Base-by-base conservation (phyloP, 2,113 vertebrate genomes). In the Lagopus leucura region DNA sequence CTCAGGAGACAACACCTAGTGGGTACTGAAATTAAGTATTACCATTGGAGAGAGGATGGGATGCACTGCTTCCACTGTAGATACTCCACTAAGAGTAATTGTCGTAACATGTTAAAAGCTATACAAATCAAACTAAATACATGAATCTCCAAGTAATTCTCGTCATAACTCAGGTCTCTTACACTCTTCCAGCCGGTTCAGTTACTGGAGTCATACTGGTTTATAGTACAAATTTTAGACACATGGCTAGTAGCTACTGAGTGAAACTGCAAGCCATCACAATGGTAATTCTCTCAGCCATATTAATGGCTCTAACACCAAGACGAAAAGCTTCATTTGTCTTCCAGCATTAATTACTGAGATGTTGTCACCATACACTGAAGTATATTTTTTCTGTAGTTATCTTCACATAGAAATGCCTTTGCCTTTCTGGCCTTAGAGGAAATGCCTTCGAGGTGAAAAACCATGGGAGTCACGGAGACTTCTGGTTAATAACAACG, bases 241-340 rank as follows among this genome's bases (percentile, higher is more conserved):
- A 28, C 27, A 54, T 9, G 28, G 27, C 52, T 54, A 54, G 52
- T 54, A 54, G 52, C 52, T 54, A 16, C 27, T 30, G 52, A 54
- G 27, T 17, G 15, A 4, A 54, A 54, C 2, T 30, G 27, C 27
- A 54, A 54, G 9, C 52, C 27, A 30, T 10, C 28, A 66, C 45
- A 74, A 2, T 32, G 50, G 90, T 92, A 93, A 86, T 88, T 90
- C 76, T 82, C 69, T 60, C 30, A 43, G 43, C 60, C 66, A 42
- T 85, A 87, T 85, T 48, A 87, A 75, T 47, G 54, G 20, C 66
- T 70, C 40, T 74, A 47, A 42, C 32, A 58, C 66, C 27, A 60
- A 79, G 58, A 60, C 28, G 27, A 89, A 40, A 11, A 54, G 22
- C 50, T 74, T 76, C 48, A 47, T 47, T 83, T 55, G 43, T 72